These are phyloP conservation scores for Syngnathus scovelli DNA, from an alignment of 2,113 vertebrate genomes.

Conservation along the genomic window DNA sequence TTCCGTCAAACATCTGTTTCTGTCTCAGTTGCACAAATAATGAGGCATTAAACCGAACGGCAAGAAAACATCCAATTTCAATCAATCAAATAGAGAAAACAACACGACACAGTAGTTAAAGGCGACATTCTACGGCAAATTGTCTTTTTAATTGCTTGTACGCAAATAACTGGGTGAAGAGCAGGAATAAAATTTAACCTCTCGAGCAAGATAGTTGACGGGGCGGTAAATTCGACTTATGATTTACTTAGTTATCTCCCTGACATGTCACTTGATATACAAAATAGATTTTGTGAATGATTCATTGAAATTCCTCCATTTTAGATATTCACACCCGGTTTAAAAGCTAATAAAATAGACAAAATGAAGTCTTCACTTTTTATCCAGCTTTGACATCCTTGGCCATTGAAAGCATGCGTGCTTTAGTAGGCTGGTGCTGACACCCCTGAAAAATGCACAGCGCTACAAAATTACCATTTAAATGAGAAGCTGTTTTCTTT, in stretches of 20 bases:
- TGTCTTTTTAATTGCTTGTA: slow-evolving; percentile 1
- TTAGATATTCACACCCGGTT: not conserved
- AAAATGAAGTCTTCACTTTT: not conserved
- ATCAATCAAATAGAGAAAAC: not conserved
- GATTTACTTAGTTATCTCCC: not conserved
- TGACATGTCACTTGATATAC: not conserved
- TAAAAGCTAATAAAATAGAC: not conserved
- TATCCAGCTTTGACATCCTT: slow-evolving; percentile 20
- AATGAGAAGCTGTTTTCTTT: slow-evolving; percentile 31
- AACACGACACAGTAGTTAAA: not conserved
- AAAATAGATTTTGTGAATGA: not conserved
- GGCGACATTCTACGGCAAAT: not conserved
- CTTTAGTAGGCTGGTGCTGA: slow-evolving; percentile 28
- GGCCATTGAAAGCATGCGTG: slow-evolving; percentile 38
- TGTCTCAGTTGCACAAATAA: not conserved
- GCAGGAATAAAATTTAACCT: not conserved
- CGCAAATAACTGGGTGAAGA: not conserved
- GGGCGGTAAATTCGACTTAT: not conserved
- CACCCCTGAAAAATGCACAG: slow-evolving; percentile 18
- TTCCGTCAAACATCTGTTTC: not conserved
- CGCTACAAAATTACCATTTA: slow-evolving; percentile 38
- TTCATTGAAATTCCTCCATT: not conserved
- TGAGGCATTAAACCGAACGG: not conserved
- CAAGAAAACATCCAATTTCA: not conserved
- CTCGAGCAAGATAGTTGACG: too few relatives aligned